A percentile compares a stretch with the other conserved stretches of the same genome.
Conservation (phyloP, 2,797 vertebrate species). For the Gymnoscopelus microlampas region DNA sequence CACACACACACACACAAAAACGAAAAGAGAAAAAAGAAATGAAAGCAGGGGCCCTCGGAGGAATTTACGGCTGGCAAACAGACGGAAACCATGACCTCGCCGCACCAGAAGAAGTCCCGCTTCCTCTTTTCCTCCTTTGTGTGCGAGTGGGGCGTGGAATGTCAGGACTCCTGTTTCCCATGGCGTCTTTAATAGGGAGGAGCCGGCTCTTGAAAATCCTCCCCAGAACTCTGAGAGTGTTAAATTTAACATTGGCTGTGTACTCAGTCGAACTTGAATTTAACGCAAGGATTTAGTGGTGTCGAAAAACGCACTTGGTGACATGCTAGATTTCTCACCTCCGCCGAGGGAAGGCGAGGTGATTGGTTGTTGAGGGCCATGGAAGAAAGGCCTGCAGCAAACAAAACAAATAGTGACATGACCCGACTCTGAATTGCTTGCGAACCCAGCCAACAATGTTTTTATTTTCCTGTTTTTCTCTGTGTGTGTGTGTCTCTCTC, state of each 20-base stretch:
- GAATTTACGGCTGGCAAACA: slow-evolving; percentile 67
- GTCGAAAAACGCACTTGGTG: slow-evolving; percentile 20
- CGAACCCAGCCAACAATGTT: slow-evolving; percentile 16
- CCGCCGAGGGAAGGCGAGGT: neutral
- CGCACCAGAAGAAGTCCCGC: slow-evolving; percentile 22
- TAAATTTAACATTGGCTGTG: no score
- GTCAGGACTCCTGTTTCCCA: slow-evolving; percentile 50
- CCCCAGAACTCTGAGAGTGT: neutral
- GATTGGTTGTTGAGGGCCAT: slow-evolving; percentile 32
- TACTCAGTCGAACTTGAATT: no score
- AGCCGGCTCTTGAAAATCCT: slow-evolving; percentile 2
- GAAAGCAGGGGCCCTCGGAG: slow-evolving; percentile 8
- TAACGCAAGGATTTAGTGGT: no score
- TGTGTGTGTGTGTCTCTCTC: slow-evolving; percentile 11
- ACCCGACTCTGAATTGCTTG: slow-evolving; percentile 17
- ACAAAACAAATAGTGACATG: slow-evolving; percentile 58
- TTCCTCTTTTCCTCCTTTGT: slow-evolving; percentile 46
- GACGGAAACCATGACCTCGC: slow-evolving; percentile 52
- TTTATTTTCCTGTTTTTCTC: slow-evolving; percentile 21
- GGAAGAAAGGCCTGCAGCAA: slow-evolving; percentile 44
- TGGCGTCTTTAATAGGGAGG: slow-evolving; percentile 38
- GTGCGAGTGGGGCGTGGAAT: slow-evolving; percentile 49
- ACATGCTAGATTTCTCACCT: slow-evolving; percentile 62
- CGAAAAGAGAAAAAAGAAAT: no score
- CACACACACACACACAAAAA: no score